Evolutionary conservation across 1,140 invertebrate species (phyloP), one percentile per base, ranked within the genome.

Genomic region (Cephus cinctus): DNA sequence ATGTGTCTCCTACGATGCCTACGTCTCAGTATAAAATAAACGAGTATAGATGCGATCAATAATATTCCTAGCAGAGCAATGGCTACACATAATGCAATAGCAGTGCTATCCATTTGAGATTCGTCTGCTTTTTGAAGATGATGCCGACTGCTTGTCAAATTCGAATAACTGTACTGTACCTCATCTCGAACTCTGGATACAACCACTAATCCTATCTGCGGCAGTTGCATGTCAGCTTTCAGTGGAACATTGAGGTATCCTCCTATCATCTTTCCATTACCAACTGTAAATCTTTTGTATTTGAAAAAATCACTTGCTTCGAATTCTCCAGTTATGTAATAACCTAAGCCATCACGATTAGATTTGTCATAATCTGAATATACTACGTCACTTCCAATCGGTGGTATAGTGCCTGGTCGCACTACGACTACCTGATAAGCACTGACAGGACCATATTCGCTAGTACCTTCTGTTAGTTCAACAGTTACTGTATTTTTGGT

Each of bases 281-380:
- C 92, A 34, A 96, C 82, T 4, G 81, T 76, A 76, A 95, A 95
- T 75, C 61, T 48, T 76, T 78, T 48, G 76, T 83, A 68, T 72
- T 63, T 77, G 51, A 82, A 62, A 56, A 78, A 76, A 43, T 76
- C 57, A 3, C 78, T 68, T 11, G 78, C 78, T 35, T 80, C 77
- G 44, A 94, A 75, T 69, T 91, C 85, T 1, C 85, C 92, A 14
- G 90, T 82, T 21, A 93, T 84, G 57, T 94, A 94, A 66, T 89
- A 93, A 11, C 83, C 81, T 4, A 86, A 60, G 9, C 80, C 84
- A 53, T 81, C 78, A 52, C 75, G 76, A 42, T 67, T 69, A 2
- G 84, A 83, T 62, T 80, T 77, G 57, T 78, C 59, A 67, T 82
- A 87, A 57, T 83, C 56, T 4, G 54, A 42, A 19, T 67, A 73